A percentile compares a stretch with the other conserved stretches of the same genome.
Conservation (phyloP, 2,113 vertebrate species). For the Tyto alba region DNA sequence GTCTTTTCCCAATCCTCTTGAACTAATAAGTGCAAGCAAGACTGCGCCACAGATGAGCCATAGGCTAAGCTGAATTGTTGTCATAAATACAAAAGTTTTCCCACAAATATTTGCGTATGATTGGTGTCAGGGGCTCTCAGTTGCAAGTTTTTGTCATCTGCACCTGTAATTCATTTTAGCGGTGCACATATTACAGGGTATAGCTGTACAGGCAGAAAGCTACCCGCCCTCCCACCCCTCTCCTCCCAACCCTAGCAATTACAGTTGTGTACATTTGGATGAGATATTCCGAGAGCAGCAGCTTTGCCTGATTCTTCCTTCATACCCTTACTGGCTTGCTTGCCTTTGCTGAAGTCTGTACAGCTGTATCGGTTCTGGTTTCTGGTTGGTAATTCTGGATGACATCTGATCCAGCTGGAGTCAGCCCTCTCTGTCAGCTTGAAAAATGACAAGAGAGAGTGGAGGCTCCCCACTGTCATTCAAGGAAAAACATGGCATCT, state of each 20-base stretch:
- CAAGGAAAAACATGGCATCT: background rate
- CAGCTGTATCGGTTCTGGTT: background rate
- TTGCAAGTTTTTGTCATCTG: background rate
- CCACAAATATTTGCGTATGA: accelerated
- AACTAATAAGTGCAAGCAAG: background rate
- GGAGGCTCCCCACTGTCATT: background rate
- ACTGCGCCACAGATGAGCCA: background rate
- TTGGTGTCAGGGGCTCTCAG: background rate
- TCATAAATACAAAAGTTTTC: background rate
- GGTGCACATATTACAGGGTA: background rate
- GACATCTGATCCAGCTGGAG: background rate
- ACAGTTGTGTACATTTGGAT: background rate
- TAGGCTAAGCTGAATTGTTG: background rate
- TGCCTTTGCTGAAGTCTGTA: background rate
- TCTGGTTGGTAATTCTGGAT: background rate
- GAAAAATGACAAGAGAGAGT: background rate
- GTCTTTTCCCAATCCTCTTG: background rate
- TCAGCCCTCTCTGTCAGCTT: background rate
- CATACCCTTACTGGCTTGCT: background rate
- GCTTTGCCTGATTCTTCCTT: background rate
- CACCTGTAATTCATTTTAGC: background rate
- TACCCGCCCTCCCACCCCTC: accelerated
- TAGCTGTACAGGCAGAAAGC: background rate
- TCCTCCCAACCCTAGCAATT: background rate
- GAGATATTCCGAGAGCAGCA: background rate